Evolutionary conservation across 2,888 invertebrate species (phyloP).

Genomic region (Ptilodon capucinus): DNA sequence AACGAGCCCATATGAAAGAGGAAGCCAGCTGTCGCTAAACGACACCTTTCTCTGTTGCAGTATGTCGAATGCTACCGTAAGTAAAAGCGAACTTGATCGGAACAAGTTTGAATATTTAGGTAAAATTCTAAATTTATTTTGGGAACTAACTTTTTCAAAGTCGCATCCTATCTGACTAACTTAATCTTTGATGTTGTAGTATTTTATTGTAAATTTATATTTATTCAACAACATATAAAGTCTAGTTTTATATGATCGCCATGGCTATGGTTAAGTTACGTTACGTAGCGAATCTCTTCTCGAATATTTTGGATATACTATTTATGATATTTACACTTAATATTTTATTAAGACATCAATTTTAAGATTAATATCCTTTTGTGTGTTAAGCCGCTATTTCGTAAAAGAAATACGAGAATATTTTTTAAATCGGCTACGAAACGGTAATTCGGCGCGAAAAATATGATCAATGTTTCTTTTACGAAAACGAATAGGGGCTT

Average conservation of each 20-base stretch:
- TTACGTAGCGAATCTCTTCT: neutral
- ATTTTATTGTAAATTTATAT: no score
- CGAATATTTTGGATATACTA: no score
- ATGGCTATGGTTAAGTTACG: neutral
- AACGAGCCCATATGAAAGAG: no score
- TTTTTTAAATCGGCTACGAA: neutral
- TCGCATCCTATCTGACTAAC: neutral
- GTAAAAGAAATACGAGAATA: neutral
- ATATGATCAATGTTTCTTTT: neutral
- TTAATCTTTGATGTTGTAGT: neutral
- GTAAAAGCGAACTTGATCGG: no score
- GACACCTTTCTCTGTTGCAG: no score
- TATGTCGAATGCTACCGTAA: no score
- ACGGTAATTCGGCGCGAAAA: neutral
- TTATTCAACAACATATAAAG: neutral
- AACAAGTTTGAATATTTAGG: no score
- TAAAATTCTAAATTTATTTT: no score
- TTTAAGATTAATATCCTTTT: neutral
- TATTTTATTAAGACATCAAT: no score
- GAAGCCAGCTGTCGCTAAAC: no score
- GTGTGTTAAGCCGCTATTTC: neutral
- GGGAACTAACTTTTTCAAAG: neutral
- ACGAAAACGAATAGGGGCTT: neutral
- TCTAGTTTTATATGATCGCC: neutral
- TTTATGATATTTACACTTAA: no score